These are phyloP conservation scores for Aphyosemion australe DNA, from an alignment of 2,113 vertebrate species.

Conservation along the genomic window DNA sequence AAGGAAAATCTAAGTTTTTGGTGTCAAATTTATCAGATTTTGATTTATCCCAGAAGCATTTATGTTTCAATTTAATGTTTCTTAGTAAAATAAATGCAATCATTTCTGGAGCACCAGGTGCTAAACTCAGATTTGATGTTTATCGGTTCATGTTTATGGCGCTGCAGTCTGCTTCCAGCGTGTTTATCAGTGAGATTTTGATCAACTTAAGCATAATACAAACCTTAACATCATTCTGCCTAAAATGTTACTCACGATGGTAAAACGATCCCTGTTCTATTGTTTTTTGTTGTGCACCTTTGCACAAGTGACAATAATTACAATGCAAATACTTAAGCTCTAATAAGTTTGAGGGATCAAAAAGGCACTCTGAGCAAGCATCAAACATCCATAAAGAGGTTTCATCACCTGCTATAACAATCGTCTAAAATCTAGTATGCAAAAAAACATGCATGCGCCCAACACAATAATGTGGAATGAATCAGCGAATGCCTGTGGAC, in stretches of 20 bases:
- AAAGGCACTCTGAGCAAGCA: constrained; percentile 48
- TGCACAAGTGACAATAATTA: constrained; percentile 55
- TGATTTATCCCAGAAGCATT: too few species aligned
- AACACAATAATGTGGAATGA: constrained; percentile 54
- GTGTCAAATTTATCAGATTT: too few species aligned
- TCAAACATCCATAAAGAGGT: constrained; percentile 60
- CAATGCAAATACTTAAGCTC: constrained; percentile 59
- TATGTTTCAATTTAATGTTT: too few species aligned
- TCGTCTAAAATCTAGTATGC: constrained; percentile 77
- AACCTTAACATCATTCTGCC: constrained; percentile 13
- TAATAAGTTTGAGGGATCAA: constrained; percentile 58
- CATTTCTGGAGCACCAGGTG: neutral
- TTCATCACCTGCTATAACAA: constrained; percentile 72
- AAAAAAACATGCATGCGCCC: constrained; percentile 42
- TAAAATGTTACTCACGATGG: constrained; percentile 26
- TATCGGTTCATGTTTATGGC: too few species aligned
- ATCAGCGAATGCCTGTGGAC: constrained; percentile 73
- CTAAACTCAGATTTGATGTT: neutral
- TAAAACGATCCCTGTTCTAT: constrained; percentile 28
- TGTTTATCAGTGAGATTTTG: neutral
- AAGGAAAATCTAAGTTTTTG: too few species aligned
- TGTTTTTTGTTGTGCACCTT: constrained; percentile 40
- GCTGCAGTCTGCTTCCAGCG: too few species aligned
- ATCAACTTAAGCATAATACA: neutral
- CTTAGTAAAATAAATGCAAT: too few species aligned